These are phyloP conservation scores for Leptosomus discolor DNA, from an alignment of 2,113 vertebrate species.

Conservation along the genomic window DNA sequence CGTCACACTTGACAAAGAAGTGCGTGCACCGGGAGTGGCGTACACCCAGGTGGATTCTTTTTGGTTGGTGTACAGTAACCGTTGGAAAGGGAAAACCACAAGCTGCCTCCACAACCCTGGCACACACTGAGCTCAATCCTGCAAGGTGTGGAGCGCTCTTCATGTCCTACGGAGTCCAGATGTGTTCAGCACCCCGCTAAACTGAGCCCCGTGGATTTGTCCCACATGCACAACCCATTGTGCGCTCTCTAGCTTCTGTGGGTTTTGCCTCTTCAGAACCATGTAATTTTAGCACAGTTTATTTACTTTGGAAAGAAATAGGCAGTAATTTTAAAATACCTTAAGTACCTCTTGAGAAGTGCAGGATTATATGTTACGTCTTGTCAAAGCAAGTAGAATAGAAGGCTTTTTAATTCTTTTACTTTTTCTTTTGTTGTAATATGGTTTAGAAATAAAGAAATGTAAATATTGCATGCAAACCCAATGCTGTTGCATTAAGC, in stretches of 20 bases:
- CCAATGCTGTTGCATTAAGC: not conserved
- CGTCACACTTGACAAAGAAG: not conserved
- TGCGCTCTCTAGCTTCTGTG: not conserved
- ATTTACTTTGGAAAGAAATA: constrained; percentile 34
- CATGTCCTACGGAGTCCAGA: fast-evolving
- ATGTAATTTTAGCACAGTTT: not conserved
- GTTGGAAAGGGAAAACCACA: not conserved
- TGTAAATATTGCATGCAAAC: not conserved
- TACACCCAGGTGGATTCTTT: not conserved
- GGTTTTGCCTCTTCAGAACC: constrained; percentile 16
- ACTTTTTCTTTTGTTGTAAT: not conserved
- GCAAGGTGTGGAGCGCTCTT: fast-evolving
- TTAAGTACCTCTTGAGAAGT: constrained; percentile 11
- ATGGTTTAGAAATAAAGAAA: not conserved
- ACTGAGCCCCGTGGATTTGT: not conserved
- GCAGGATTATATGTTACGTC: not conserved
- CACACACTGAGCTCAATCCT: not conserved
- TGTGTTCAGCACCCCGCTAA: not conserved
- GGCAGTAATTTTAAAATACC: not conserved
- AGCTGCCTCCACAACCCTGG: not conserved
- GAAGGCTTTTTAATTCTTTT: not conserved
- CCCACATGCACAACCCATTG: not conserved
- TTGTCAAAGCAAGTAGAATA: not conserved
- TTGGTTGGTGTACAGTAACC: not conserved
- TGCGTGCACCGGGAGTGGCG: not conserved